Percentiles rank a stretch among this genome's conserved stretches.
Evolutionary conservation across 30 jellyfish, hydroid and myxozoan genomes (phyloP).

Genomic region (Cassiopea xamachana): DNA sequence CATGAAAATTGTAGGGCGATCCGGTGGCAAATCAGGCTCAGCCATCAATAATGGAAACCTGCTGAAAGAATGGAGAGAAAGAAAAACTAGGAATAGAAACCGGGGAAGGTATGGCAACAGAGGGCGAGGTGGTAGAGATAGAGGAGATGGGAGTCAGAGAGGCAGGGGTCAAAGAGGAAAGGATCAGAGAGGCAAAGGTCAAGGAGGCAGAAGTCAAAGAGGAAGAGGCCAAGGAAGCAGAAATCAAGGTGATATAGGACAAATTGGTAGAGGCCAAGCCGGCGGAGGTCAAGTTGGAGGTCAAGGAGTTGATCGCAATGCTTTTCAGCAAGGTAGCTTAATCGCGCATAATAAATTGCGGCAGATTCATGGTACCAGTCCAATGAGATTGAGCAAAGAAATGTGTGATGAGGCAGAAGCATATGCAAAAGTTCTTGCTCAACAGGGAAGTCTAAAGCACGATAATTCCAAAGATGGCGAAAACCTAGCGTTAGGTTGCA

Average conservation of each 20-base stretch:
- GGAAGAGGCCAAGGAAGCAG: slow-evolving; percentile 10
- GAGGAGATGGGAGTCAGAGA: not conserved
- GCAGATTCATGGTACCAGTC: slow-evolving; percentile 72
- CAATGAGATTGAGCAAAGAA: slow-evolving; percentile 69
- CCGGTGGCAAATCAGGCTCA: not conserved
- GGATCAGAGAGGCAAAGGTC: slow-evolving; percentile 17
- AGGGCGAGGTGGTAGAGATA: not conserved
- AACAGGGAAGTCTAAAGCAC: slow-evolving; percentile 75
- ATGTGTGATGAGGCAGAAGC: slow-evolving; percentile 74
- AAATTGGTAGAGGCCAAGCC: slow-evolving; percentile 31
- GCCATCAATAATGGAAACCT: not conserved
- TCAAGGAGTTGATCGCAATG: slow-evolving; percentile 49
- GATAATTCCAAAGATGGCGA: slow-evolving; percentile 79
- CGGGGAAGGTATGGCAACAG: not conserved
- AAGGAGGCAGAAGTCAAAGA: slow-evolving; percentile 8
- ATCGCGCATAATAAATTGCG: slow-evolving; percentile 90
- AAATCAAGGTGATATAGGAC: slow-evolving; percentile 27
- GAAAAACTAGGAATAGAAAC: slow-evolving; percentile 11
- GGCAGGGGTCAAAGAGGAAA: slow-evolving; percentile 1
- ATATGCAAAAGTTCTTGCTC: slow-evolving; percentile 87
- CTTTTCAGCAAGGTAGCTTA: slow-evolving; percentile 56
- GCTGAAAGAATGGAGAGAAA: not conserved
- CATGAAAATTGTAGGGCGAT: not conserved
- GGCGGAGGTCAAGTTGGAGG: slow-evolving; percentile 64
- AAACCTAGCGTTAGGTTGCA: slow-evolving; percentile 83